Evolutionary conservation across 1,140 invertebrate species (phyloP), one percentile per base, ranked within the genome.

Genomic region (Drosophila willistoni): DNA sequence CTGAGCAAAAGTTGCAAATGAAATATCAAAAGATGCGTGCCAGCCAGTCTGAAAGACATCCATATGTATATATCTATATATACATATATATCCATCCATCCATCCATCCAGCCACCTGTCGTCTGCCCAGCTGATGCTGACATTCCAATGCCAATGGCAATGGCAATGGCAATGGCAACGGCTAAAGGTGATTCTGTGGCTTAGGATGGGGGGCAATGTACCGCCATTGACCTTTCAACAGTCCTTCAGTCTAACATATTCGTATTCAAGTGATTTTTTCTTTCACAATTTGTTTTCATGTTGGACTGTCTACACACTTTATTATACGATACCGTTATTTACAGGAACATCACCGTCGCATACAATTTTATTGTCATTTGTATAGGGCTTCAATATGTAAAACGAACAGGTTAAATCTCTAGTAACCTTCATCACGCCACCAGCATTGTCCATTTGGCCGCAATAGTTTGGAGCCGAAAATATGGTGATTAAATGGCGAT

Each of bases 401-500:
- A 80, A 75, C 17, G 77, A 75, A 55, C 71, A 75, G 0, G 7
- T 1, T 12, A 80, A 17, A 2, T 68, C 29, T 6, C 22, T 3
- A 42, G 5, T 44, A 1, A 82, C 98, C 79, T 96, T 97, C 98
- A 99, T 99, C 97, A 99, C 99, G 56, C 97, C 98, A 73, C 97
- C 96, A 77, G 97, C 95, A 93, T 98, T 97, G 85, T 97, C 96
- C 92, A 97, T 97, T 86, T 97, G 95, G 5, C 96, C 96, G 90
- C 96, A 97, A 92, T 97, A 97, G 83, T 97, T 97, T 4, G 95
- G 95, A 2, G 96, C 96, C 3, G 95, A 95, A 84, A 98, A 98
- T 9, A 98, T 92, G 39, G 98, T 98, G 1, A 98, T 96, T 64
- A 98, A 93, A 0, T 59, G 55, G 9, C 79, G 69, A 87, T 96